Base-by-base conservation (phyloP, 2,113 vertebrate species). In the Silurus asotus region DNA sequence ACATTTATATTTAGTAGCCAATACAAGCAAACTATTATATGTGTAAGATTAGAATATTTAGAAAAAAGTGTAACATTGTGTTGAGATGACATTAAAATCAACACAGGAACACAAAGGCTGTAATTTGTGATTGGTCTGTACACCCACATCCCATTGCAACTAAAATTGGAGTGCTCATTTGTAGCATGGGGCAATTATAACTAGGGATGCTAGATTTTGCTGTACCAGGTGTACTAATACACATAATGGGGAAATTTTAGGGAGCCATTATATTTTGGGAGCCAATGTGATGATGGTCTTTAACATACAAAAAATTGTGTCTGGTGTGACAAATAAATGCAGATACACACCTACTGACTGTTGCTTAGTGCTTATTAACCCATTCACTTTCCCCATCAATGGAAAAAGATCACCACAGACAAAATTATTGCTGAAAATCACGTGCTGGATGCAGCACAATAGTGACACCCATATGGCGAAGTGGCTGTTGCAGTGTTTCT, bases 161-260 rank as follows among this genome's bases (percentile, higher is more conserved):
- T 13, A 45, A 49, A 37, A 23, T 59, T 5, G 20, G 7, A 86
- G 45, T 74, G 78, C 45, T 55, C 49, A 53, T 62, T 55, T 86
- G 25, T 49, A 20, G 78, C 59, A 62, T 28, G 37, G 55, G 81
- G 65, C 45, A 62, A 72, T 64, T 81, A 70, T 48, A 61, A 72
- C 17, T 19, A 11, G 4, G 6, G 53, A 17, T 2, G 51, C 25
- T 65, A 58, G 80, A 87, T 77, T 82, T 76, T 28, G 37, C 70
- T 76, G 25, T 53, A 82, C 61, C 70, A 58, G 70, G 28, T 51
- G n/a, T 56, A 82, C 70, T 48, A 82, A 56, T 81, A 65, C 59
- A 82, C 53, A 37, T 14, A 82, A 65, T 75, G 55, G 1, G 14
- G 76, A 65, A 76, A 87, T 87, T 82, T 76, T 80, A 81, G n/a